These are phyloP conservation scores for Xiphophorus maculatus DNA, from an alignment of 2,113 vertebrate species.

Conservation along the genomic window DNA sequence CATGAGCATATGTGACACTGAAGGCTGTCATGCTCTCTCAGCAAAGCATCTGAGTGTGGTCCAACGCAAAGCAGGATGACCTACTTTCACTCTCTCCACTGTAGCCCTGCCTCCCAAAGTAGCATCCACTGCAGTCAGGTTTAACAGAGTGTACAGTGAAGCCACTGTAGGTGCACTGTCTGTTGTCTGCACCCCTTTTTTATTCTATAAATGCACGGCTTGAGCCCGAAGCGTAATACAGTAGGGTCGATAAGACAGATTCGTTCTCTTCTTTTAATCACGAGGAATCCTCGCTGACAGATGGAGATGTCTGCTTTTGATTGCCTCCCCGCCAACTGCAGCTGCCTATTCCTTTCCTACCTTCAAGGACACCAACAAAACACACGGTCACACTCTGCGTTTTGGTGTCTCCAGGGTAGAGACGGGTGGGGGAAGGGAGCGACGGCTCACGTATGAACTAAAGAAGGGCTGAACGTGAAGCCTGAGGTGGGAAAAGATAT, in stretches of 20 bases:
- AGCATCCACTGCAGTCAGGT: slow-evolving; percentile 66
- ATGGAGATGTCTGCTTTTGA: slow-evolving; percentile 51
- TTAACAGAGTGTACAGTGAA: slow-evolving; percentile 77
- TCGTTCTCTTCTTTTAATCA: slow-evolving; percentile 7
- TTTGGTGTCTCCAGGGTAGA: slow-evolving; percentile 38
- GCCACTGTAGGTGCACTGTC: slow-evolving; percentile 66
- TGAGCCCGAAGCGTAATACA: slow-evolving; percentile 45
- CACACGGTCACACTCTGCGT: slow-evolving; percentile 50
- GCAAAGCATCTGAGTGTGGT: slow-evolving; percentile 66
- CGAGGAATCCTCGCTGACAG: slow-evolving; percentile 36
- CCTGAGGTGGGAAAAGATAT: slow-evolving; percentile 55
- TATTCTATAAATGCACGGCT: slow-evolving; percentile 48
- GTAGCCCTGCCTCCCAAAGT: slow-evolving; percentile 57
- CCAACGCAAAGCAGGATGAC: slow-evolving; percentile 71
- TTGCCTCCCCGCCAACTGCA: slow-evolving; percentile 36
- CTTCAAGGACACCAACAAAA: slow-evolving; percentile 52
- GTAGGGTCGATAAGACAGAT: slow-evolving; percentile 18
- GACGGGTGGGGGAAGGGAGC: slow-evolving; percentile 50
- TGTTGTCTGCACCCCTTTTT: slow-evolving; percentile 26
- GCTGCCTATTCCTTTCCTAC: slow-evolving; percentile 29
- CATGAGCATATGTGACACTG: slow-evolving; percentile 15
- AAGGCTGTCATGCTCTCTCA: slow-evolving; percentile 52
- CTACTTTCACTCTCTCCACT: slow-evolving; percentile 74
- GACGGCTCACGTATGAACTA: slow-evolving; percentile 46
- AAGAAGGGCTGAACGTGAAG: slow-evolving; percentile 51